These are phyloP conservation scores for Coturnix japonica DNA, from an alignment of 2,113 vertebrate genomes.

Conservation along the genomic window DNA sequence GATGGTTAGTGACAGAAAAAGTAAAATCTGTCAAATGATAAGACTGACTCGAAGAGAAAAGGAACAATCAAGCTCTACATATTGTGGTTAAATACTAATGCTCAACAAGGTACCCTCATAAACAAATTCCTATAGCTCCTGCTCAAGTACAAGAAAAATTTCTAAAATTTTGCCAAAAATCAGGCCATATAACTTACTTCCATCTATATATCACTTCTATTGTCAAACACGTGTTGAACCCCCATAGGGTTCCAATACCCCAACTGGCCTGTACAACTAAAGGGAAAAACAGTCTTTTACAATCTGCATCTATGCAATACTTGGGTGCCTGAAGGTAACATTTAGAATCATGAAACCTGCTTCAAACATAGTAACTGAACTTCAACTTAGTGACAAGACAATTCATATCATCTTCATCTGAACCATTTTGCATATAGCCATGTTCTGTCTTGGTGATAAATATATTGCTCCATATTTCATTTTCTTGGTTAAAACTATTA, in stretches of 20 bases:
- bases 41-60: not conserved
- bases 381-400: not conserved
- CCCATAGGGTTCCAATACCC: not conserved
- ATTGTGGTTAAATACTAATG: not conserved
- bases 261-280: not conserved
- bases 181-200: not conserved
- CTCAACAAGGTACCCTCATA: not conserved
- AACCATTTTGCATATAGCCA: not conserved
- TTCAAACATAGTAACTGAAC: not conserved
- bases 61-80: not conserved
- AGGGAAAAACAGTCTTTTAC: not conserved
- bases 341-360: not conserved
- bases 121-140: not conserved
- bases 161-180: not conserved
- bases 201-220: not conserved
- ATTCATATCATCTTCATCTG: not conserved
- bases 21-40: not conserved
- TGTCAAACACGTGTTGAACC: not conserved
- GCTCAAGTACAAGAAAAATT: not conserved
- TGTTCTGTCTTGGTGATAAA: not conserved
- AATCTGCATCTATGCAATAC: not conserved
- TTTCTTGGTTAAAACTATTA: not conserved
- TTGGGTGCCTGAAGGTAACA: not conserved
- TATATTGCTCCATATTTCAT: not conserved
- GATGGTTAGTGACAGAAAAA: not conserved